Evolutionary conservation across 2,113 vertebrate genomes (phyloP).

Genomic region (Rhizomys pruinosus): DNA sequence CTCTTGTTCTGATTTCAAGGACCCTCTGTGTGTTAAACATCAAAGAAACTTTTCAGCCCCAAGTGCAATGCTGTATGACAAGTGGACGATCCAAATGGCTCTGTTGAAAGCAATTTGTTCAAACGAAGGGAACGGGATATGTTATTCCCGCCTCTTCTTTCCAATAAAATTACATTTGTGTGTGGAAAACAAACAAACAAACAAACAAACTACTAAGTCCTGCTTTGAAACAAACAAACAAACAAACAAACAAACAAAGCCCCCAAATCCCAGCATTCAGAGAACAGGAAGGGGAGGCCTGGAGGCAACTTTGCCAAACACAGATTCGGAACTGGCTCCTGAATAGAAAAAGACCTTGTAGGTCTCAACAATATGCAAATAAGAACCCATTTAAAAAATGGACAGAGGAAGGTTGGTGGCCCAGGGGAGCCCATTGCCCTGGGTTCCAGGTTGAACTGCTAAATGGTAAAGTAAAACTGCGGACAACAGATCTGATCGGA

Average conservation of each 20-base stretch:
- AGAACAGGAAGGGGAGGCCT: not conserved
- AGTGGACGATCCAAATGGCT: slow-evolving; percentile 48
- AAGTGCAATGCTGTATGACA: slow-evolving; percentile 54
- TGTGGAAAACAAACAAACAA: no score
- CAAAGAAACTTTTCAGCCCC: slow-evolving; percentile 73
- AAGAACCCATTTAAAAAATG: not conserved
- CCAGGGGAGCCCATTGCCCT: no score
- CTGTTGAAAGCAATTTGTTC: slow-evolving; percentile 71
- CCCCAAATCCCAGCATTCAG: not conserved
- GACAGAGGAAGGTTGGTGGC: not conserved
- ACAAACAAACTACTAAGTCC: no score
- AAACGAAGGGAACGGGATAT: slow-evolving; percentile 66
- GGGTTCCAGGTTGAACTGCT: no score
- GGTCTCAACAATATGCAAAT: not conserved
- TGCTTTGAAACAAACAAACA: not conserved
- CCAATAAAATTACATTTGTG: slow-evolving; percentile 78
- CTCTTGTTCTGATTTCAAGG: slow-evolving; percentile 76
- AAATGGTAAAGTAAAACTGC: no score
- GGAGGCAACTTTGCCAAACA: not conserved
- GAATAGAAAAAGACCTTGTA: not conserved
- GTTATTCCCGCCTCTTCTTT: slow-evolving; percentile 36
- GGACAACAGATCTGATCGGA: no score
- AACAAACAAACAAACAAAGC: not conserved
- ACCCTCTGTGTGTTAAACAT: slow-evolving; percentile 74
- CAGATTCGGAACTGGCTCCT: not conserved